Base-by-base conservation (phyloP, 2,113 vertebrate species). In the Cyanoramphus novaezelandiae region DNA sequence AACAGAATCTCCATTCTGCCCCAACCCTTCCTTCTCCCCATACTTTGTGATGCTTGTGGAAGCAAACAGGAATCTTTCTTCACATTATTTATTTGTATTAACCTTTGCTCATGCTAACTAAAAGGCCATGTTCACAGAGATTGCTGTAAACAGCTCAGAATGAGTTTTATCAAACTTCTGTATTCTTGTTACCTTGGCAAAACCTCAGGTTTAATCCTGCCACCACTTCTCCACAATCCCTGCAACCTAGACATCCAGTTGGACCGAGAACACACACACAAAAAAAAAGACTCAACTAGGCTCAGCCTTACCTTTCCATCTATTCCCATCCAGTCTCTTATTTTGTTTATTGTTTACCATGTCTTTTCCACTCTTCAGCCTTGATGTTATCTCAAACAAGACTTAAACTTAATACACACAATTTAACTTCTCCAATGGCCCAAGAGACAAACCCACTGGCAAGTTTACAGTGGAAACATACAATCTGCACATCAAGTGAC, bases 271-370 rank as follows among this genome's bases (percentile, higher is more conserved):
- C 27, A 60, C 33, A 43, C 41, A 41, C 41, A 41, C 13, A 41
- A 49, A 88, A 83, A 83, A 89, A 49, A 24, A 72, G 37, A 86
- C 7, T 10, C 79, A 84, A 6, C 92, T 92, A 79, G 70, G 62
- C 86, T 89, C 7, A 35, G 86, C 86, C 95, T 97, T 97, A 96
- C 96, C 96, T 96, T 97, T 94, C 92, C 92, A 96, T 80, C 93
- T 96, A 96, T 70, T 96, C 91, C 53, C 15, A 14, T 89, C 81
- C 92, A 92, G 88, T 59, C 55, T 92, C 90, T 95, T 95, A 94
- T 76, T 96, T 92, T 95, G 64, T 90, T 96, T 95, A 95, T 88
- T 95, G 74, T 96, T 97, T 96, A 94, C 81, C 88, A 85, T 67
- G 47, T 87, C 77, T 95, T 96, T 96, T 94, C 91, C 91, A 87